phyloP scores from a whole-genome alignment of 2,113 vertebrate genomes.

The Aegithalos caudatus region DNA sequence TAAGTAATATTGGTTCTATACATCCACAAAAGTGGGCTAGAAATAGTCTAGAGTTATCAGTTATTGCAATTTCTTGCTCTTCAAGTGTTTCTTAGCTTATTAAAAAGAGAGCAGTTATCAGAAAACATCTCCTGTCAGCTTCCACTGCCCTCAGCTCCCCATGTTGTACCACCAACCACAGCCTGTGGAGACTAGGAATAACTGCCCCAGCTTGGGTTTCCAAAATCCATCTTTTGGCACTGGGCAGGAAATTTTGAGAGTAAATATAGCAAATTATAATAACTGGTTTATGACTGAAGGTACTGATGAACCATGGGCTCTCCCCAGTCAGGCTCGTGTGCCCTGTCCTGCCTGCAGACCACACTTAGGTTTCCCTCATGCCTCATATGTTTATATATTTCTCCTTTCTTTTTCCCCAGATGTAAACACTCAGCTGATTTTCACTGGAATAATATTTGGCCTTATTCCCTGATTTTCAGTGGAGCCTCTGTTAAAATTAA shows the following conservation, averaged over 20 bases:
- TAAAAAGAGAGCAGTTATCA: background rate
- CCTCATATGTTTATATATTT: background rate
- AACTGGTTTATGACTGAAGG: background rate
- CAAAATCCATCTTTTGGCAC: background rate
- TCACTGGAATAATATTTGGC: background rate
- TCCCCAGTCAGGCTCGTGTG: background rate
- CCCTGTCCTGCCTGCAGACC: background rate
- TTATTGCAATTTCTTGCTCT: background rate
- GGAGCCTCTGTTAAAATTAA: constrained; percentile 23
- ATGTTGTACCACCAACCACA: background rate
- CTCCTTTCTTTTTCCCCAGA: background rate
- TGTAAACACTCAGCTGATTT: background rate
- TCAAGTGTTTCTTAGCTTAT: background rate
- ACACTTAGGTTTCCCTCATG: background rate
- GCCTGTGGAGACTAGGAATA: background rate
- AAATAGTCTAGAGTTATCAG: background rate
- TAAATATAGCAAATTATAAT: background rate
- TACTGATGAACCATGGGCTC: background rate
- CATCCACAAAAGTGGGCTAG: background rate
- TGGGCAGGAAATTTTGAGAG: background rate
- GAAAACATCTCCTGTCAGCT: background rate
- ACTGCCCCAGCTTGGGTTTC: background rate
- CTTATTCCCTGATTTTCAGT: background rate
- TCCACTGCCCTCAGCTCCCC: background rate
- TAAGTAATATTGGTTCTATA: background rate